Conservation (phyloP, 2,888 invertebrate genomes). For the Cheilosia vulpina region DNA sequence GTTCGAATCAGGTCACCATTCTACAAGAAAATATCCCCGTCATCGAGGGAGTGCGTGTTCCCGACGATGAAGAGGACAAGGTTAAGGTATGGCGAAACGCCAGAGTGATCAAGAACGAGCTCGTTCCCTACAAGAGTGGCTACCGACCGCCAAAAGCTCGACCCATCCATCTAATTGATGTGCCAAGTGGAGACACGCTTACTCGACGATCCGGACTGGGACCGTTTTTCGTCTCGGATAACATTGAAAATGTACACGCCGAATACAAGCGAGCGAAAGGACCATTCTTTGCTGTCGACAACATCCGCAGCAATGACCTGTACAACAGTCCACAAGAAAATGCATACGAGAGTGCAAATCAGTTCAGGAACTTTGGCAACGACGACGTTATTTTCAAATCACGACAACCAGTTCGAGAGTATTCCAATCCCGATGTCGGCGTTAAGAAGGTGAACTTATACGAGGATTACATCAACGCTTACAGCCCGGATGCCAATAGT, state of each 20-base stretch:
- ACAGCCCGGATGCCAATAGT: slow-evolving; percentile 43
- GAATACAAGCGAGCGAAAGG: slow-evolving; percentile 65
- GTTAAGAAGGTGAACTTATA: slow-evolving; percentile 63
- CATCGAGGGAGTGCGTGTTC: slow-evolving; percentile 90
- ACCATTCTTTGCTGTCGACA: slow-evolving; percentile 67
- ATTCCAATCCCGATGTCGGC: slow-evolving; percentile 64
- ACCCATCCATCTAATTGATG: slow-evolving; percentile 60
- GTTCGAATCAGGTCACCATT: slow-evolving; percentile 30
- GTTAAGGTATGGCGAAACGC: slow-evolving; percentile 93
- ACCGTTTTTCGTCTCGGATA: slow-evolving; percentile 68
- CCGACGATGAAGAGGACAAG: slow-evolving; percentile 92
- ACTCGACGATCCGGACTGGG: slow-evolving; percentile 51
- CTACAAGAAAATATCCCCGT: slow-evolving; percentile 87
- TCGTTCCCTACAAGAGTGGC: slow-evolving; percentile 90
- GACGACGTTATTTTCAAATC: slow-evolving; percentile 57
- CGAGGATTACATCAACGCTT: slow-evolving; percentile 54
- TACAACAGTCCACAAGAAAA: slow-evolving; percentile 18
- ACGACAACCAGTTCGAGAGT: slow-evolving; percentile 66
- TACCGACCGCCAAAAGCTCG: slow-evolving; percentile 86
- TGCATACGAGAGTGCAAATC: slow-evolving; percentile 46
- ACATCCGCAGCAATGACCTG: slow-evolving; percentile 62
- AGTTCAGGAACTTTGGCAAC: slow-evolving; percentile 60
- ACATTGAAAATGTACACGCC: slow-evolving; percentile 62
- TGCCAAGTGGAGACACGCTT: slow-evolving; percentile 14
- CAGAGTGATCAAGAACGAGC: slow-evolving; percentile 92